Conservation (phyloP, 2,797 vertebrate genomes). For the Echiichthys vipera region DNA sequence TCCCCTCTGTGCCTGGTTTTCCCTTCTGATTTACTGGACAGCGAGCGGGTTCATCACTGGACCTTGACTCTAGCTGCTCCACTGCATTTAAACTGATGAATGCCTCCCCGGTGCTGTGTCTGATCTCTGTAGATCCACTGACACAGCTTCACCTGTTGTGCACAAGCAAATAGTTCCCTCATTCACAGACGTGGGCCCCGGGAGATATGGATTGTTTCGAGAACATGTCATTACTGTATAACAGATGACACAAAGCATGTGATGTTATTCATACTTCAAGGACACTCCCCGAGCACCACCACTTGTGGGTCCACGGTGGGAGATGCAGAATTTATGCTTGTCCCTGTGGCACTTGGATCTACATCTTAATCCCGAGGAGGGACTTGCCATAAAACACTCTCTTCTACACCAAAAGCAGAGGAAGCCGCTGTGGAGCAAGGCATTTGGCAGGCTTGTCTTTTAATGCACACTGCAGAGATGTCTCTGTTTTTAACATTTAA, state of each 20-base stretch:
- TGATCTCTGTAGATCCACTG: conserved; percentile 38
- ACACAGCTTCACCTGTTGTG: conserved; percentile 18
- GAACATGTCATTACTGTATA: conserved; percentile 76
- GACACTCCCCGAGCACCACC: conserved; percentile 73
- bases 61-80: conserved; percentile 24
- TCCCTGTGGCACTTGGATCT: conserved; percentile 80
- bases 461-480: conserved; percentile 75
- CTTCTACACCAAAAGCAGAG: conserved; percentile 67
- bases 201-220: conserved; percentile 68
- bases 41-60: conserved; percentile 30
- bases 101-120: conserved; percentile 46
- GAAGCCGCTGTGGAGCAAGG: conserved; percentile 46
- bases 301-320: conserved; percentile 74
- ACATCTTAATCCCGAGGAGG: conserved; percentile 79
- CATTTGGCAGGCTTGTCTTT: conserved; percentile 66
- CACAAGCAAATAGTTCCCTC: conserved; percentile 51
- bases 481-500: conserved; percentile 83
- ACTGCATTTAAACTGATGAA: conserved; percentile 49
- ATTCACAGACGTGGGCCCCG: conserved; percentile 54
- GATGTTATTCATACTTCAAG: conserved; percentile 80
- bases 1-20: conserved; percentile 31
- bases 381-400: conserved; percentile 79
- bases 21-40: conserved; percentile 43
- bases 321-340: conserved; percentile 79
- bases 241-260: conserved; percentile 76